These are phyloP conservation scores for Eulithis prunata DNA, from an alignment of 2,888 invertebrate genomes.

Conservation along the genomic window DNA sequence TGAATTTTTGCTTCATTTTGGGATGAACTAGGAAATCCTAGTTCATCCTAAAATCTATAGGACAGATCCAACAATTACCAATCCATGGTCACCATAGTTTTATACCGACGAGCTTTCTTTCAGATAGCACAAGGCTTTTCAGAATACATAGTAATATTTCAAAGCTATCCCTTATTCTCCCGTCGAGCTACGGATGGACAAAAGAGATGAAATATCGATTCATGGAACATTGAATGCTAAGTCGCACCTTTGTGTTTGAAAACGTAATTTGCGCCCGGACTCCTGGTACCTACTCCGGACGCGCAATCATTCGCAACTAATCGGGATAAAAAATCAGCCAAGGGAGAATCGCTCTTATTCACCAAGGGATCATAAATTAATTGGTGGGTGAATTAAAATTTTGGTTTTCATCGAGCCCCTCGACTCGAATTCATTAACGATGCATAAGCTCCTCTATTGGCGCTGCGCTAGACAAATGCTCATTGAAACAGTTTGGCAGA, in stretches of 20 bases:
- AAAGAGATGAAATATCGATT: slow-evolving; percentile 51
- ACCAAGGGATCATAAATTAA: neutral
- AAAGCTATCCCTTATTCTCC: slow-evolving; percentile 39
- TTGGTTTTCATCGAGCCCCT: no score
- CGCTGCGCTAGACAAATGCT: no score
- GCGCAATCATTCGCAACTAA: slow-evolving; percentile 32
- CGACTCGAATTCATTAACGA: no score
- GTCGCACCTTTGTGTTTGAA: slow-evolving; percentile 29
- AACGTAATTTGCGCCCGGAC: slow-evolving; percentile 34
- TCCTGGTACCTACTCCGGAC: neutral
- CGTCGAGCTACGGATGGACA: slow-evolving; percentile 33
- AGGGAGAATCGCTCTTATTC: neutral
- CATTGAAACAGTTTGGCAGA: no score
- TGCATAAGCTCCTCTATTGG: no score
- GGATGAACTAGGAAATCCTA: no score
- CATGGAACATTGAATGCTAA: slow-evolving; percentile 37
- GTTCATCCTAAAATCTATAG: no score
- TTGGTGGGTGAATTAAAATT: neutral
- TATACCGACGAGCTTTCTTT: no score
- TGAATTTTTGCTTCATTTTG: no score
- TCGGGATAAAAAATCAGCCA: slow-evolving; percentile 23
- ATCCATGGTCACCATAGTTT: no score
- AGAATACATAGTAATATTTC: slow-evolving; percentile 39
- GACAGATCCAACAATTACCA: no score
- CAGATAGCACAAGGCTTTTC: neutral